Base-by-base conservation (phyloP, 1,140 invertebrate genomes). In the Drosophila aff. region DNA sequence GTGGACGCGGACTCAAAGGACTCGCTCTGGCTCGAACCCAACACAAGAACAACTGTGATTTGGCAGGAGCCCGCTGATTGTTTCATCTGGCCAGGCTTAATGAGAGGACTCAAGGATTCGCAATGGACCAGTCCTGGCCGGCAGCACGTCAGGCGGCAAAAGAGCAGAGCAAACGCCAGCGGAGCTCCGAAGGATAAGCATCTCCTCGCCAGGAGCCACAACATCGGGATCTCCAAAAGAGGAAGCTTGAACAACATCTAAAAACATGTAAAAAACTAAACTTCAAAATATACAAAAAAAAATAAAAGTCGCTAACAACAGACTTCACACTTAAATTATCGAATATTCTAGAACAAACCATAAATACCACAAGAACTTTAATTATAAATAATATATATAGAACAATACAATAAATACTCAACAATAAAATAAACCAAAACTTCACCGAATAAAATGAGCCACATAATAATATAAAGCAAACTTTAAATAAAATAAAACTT, bases 121-220 rank as follows among this genome's bases (percentile, higher is more conserved):
- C 53, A 26, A 57, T 57, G 53, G 53, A 26, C 36, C 10, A 26
- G 53, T 85, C 76, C 71, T 53, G 31, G 46, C 68, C 60, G 58
- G 33, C 71, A 36, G 67, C 67, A 38, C 38, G 31, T 74, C 68
- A 73, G 41, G n/a, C 65, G 52, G 44, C 41, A 21, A 16, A 36
- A 38, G 52, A 38, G 63, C 36, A 13, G 21, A 47, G 71, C 85
- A 89, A 66, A 90, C 53, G 81, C 64, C 67, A 81, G 64, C 53
- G 75, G 59, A 79, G 71, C 69, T 72, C 83, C 85, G 81, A 89
- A 71, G 85, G 78, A 84, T 79, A 72, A 83, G 76, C 81, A 83
- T 75, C 80, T 57, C 8, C n/a, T 33, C 11, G 50, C 18, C 11
- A 33, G 28, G 28, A 53, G 47, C 44, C 57, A 59, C 46, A 59